phyloP scores from a whole-genome alignment of 2,113 vertebrate species.

The Sus scrofa region T2T-Sscrofa CM000830.6:24178001-24178500 shows the following conservation, averaged over 20 bases:
- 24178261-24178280: neutral
- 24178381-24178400: neutral
- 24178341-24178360: neutral
- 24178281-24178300: neutral
- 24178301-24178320: constrained; percentile 17
- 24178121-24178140: constrained; percentile 37
- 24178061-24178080: neutral
- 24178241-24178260: constrained; percentile 15
- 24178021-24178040: neutral
- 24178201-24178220: neutral
- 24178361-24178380: neutral
- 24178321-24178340: neutral
- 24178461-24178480: neutral
- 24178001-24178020: neutral
- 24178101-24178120: neutral
- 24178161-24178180: neutral
- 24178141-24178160: neutral
- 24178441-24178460: neutral
- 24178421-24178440: neutral
- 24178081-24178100: neutral
- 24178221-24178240: constrained; percentile 35
- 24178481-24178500: neutral
- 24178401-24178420: neutral
- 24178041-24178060: constrained; percentile 45
- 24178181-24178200: neutral